A percentile compares a stretch with the other conserved stretches of the same genome.
These are phyloP conservation scores for Drosophila flavopinicola DNA, from an alignment of 2,888 invertebrate genomes.

Conservation along the genomic window DNA sequence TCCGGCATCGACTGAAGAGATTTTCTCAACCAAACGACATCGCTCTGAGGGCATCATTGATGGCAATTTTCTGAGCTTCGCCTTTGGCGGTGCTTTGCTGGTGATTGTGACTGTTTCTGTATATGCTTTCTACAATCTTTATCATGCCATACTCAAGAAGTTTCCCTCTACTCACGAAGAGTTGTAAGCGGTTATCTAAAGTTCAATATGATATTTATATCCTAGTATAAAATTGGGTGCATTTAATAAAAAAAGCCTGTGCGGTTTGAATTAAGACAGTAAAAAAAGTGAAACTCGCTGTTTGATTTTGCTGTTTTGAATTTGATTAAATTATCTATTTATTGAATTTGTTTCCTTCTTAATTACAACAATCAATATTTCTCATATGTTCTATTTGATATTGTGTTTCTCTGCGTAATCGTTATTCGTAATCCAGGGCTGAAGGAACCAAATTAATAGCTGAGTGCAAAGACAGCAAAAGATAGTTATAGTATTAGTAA, in stretches of 20 bases:
- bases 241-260: constrained; percentile 24
- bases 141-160: constrained; percentile 91
- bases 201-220: constrained; percentile 24
- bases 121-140: constrained; percentile 94
- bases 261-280: constrained; percentile 18
- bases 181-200: constrained; percentile 85
- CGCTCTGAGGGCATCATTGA: constrained; percentile 89
- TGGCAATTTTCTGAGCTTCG: constrained; percentile 91
- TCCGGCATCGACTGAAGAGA: constrained; percentile 83
- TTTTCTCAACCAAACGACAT: constrained; percentile 82
- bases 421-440: constrained; percentile 20
- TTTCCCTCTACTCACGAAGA: constrained; percentile 93
- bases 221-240: constrained; percentile 46
- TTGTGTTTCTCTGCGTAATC: constrained; percentile 17
- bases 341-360: constrained; percentile 49
- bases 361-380: constrained; percentile 55
- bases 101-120: constrained; percentile 92
- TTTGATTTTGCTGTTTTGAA: constrained; percentile 66
- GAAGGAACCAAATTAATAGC: constrained; percentile 19
- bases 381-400: constrained; percentile 15
- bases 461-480: constrained; percentile 73
- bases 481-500: constrained; percentile 26
- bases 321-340: constrained; percentile 71
- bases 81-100: constrained; percentile 91
- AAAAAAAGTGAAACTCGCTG: constrained; percentile 32